A percentile compares a stretch with the other conserved stretches of the same genome.
Conservation (phyloP, 2,797 vertebrate species). For the Enteromius anoplus region DNA sequence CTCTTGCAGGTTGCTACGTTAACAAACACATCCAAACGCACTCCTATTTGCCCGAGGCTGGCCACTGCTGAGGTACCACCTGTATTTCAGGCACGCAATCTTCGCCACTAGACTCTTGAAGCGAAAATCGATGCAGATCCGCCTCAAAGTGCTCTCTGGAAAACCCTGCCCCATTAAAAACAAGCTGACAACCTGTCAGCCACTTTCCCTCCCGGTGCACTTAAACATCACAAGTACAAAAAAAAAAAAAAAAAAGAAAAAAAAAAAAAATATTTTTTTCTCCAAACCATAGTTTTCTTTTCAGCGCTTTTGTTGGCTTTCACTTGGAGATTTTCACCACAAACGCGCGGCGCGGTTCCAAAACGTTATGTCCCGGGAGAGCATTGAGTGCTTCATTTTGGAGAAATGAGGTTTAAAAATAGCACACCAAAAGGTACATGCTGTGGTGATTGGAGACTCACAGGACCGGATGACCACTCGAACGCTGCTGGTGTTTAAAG, state of each 20-base stretch:
- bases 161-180: constrained; percentile 44
- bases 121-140: constrained; percentile 44
- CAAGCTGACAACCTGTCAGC: constrained; percentile 38
- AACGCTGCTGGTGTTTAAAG: not conserved
- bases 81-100: constrained; percentile 65
- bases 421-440: not conserved
- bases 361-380: not conserved
- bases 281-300: constrained; percentile 14
- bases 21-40: constrained; percentile 41
- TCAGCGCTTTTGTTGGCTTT: constrained; percentile 2
- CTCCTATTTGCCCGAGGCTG: constrained; percentile 60
- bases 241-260: not conserved
- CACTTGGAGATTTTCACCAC: not conserved
- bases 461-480: not conserved
- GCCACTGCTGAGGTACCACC: constrained; percentile 56
- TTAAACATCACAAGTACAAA: constrained; percentile 39
- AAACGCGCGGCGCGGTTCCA: not conserved
- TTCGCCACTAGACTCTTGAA: constrained; percentile 28
- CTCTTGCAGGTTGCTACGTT: not conserved
- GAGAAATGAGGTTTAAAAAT: not conserved
- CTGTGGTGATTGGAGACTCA: not conserved
- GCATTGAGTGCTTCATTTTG: not conserved
- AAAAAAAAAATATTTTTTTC: constrained; percentile 5
- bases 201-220: constrained; percentile 28
- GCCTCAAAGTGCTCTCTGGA: constrained; percentile 56